A percentile compares a stretch with the other conserved stretches of the same genome.
Conservation (phyloP, 1,140 invertebrate species). For the Spodoptera frugiperda region DNA sequence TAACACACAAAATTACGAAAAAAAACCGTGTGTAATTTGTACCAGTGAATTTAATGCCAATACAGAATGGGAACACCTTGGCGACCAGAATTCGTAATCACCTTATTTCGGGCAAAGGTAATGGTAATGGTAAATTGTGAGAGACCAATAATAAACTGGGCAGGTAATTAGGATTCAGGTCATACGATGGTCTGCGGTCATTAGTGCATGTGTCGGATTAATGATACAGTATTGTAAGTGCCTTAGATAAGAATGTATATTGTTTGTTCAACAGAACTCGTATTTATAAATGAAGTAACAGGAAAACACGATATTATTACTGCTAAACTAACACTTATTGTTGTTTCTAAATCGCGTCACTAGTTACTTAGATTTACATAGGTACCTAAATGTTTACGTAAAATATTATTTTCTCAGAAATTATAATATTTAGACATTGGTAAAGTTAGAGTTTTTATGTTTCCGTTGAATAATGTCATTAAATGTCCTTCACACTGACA, state of each 20-base stretch:
- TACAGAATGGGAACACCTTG: conserved; percentile 12
- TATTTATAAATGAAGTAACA: not conserved
- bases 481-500: too few species aligned
- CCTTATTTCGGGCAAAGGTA: conserved; percentile 29
- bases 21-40: conserved; percentile 24
- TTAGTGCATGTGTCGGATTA: conserved; percentile 17
- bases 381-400: conserved; percentile 1
- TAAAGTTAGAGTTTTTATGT: too few species aligned
- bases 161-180: conserved; percentile 19
- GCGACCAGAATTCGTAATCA: conserved; percentile 29
- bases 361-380: not conserved
- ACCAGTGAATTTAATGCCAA: conserved; percentile 20
- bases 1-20: conserved; percentile 5
- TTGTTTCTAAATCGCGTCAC: not conserved
- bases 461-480: too few species aligned
- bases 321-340: not conserved
- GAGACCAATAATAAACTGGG: conserved; percentile 10
- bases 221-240: conserved; percentile 9
- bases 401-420: too few species aligned
- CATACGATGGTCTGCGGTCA: conserved; percentile 22
- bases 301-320: not conserved
- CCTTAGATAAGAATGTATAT: conserved; percentile 11
- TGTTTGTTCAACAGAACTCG: not conserved
- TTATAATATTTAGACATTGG: not conserved
- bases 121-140: conserved; percentile 1